Percentiles rank a stretch among this genome's conserved stretches.
Evolutionary conservation across 2,888 invertebrate species (phyloP).

Genomic region (Dendrolimus pini): DNA sequence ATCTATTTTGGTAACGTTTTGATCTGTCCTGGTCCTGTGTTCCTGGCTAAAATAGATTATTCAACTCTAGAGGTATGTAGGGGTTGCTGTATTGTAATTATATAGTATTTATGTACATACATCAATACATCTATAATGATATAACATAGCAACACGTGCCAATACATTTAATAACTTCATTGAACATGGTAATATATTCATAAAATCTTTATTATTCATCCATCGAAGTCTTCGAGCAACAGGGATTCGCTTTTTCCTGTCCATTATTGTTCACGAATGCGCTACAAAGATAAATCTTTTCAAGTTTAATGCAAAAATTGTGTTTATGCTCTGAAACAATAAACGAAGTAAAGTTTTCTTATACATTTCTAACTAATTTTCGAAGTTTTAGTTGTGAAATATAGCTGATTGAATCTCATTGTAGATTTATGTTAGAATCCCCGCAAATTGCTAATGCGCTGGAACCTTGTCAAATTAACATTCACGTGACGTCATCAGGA

Average conservation of each 20-base stretch:
- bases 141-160: background rate
- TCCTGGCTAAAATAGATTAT: too few species aligned
- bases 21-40: too few species aligned
- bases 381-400: background rate
- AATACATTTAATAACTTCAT: constrained; percentile 20
- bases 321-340: constrained; percentile 26
- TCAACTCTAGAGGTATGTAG: too few species aligned
- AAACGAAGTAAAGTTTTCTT: constrained; percentile 14
- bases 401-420: background rate
- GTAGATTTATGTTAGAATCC: too few species aligned
- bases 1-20: too few species aligned
- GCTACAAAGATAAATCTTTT: constrained; percentile 36
- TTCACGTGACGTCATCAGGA: too few species aligned
- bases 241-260: constrained; percentile 39
- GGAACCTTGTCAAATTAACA: too few species aligned
- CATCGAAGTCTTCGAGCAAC: constrained; percentile 29
- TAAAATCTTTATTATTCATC: constrained; percentile 28
- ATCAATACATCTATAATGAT: background rate
- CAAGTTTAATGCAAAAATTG: constrained; percentile 45
- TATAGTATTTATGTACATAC: background rate
- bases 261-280: constrained; percentile 34
- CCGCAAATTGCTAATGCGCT: too few species aligned
- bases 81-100: too few species aligned
- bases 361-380: constrained; percentile 9
- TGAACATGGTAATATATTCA: constrained; percentile 31